phyloP scores from a whole-genome alignment of 2,888 invertebrate genomes.

The Liopterus haemorrhoidalis region DNA sequence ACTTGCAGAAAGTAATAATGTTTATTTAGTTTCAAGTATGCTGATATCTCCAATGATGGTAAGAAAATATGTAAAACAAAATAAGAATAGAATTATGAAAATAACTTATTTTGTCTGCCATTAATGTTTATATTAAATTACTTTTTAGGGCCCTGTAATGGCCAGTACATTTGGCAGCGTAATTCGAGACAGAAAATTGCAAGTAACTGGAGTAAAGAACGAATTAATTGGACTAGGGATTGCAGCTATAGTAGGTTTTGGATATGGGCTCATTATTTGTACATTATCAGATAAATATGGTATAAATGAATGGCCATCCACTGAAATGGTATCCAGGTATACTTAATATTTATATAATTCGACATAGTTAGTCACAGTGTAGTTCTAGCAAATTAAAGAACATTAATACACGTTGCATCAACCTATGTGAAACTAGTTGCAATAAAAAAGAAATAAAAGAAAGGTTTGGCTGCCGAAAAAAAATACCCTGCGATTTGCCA shows the following conservation, averaged over 20 bases:
- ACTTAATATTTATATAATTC: not conserved
- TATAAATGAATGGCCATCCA: slow-evolving; percentile 57
- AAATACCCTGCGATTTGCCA: no score
- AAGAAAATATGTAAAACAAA: slow-evolving; percentile 28
- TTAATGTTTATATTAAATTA: slow-evolving; percentile 7
- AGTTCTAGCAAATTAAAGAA: not conserved
- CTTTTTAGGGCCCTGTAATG: slow-evolving; percentile 63
- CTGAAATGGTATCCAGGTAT: slow-evolving; percentile 59
- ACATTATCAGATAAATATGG: slow-evolving; percentile 52
- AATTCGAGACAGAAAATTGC: slow-evolving; percentile 58
- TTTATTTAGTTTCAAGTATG: slow-evolving; percentile 73
- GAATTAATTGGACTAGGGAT: slow-evolving; percentile 62
- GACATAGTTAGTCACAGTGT: not conserved
- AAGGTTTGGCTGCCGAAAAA: no score
- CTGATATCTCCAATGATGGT: slow-evolving; percentile 76
- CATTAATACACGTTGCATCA: no score
- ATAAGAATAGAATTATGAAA: not conserved
- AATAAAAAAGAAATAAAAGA: no score
- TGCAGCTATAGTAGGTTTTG: slow-evolving; percentile 61
- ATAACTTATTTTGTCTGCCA: not conserved
- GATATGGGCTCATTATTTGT: slow-evolving; percentile 59
- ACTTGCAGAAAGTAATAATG: slow-evolving; percentile 66
- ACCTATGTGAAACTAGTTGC: no score
- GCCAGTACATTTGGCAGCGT: slow-evolving; percentile 70
- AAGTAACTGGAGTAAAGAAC: slow-evolving; percentile 59